phyloP scores from a whole-genome alignment of 2,888 invertebrate genomes.

The Alloscopus bannaensis region DNA sequence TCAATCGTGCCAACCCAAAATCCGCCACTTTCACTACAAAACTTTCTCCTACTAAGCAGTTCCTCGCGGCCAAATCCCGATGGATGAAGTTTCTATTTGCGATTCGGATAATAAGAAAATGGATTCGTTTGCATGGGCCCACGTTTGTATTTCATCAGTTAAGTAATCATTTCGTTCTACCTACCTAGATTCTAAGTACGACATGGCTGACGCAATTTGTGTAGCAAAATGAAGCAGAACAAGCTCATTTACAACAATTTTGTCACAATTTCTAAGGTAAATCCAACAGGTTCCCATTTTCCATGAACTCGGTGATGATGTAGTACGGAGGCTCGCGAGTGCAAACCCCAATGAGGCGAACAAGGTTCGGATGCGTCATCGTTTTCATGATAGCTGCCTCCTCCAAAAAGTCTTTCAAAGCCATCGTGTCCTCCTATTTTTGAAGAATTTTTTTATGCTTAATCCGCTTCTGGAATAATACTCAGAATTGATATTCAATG shows the following conservation, averaged over 20 bases:
- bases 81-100: conserved; percentile 71
- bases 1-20: conserved; percentile 95
- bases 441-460: background rate
- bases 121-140: background rate
- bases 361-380: conserved; percentile 99
- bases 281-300: conserved; percentile 97
- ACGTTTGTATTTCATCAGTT: too few relatives aligned
- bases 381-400: conserved; percentile 99
- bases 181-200: conserved; percentile 84
- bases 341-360: conserved; percentile 97
- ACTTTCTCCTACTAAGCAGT: conserved; percentile 98
- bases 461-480: background rate
- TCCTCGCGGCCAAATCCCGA: conserved; percentile 96
- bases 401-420: conserved; percentile 98
- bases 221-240: conserved; percentile 99
- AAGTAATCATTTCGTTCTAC: too few relatives aligned
- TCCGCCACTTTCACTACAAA: conserved; percentile 99
- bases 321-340: conserved; percentile 99
- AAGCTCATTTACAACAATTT: conserved; percentile 93
- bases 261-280: conserved; percentile 92
- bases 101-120: conserved; percentile 6
- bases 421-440: conserved; percentile 96
- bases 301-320: conserved; percentile 99
- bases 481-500: background rate
- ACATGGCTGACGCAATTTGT: conserved; percentile 99